Evolutionary conservation across 2,888 invertebrate genomes (phyloP).

Genomic region (Caenorhabditis auriculariae): DNA sequence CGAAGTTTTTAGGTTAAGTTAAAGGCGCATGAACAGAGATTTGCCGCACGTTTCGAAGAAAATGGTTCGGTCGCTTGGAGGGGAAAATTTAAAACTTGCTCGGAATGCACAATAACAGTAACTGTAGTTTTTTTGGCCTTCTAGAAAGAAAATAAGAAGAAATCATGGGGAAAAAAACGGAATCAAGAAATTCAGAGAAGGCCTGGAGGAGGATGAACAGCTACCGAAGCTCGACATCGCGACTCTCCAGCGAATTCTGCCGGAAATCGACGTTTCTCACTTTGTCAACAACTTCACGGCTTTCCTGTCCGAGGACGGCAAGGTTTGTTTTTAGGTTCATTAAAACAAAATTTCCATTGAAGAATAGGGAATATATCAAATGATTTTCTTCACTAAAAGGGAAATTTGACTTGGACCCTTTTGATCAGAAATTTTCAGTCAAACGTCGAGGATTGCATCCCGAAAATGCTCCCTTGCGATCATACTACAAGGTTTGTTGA

Average conservation of each 20-base stretch:
- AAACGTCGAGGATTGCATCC: constrained; percentile 50
- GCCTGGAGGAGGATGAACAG: constrained; percentile 49
- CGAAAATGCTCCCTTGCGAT: constrained; percentile 62
- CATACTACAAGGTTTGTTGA: constrained; percentile 50
- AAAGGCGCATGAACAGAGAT: too few relatives aligned
- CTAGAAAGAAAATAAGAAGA: background rate
- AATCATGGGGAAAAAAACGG: background rate
- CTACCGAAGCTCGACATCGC: constrained; percentile 54
- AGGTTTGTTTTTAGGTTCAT: constrained; percentile 7
- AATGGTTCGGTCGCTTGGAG: too few relatives aligned
- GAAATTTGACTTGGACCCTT: too few relatives aligned
- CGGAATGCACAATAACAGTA: too few relatives aligned
- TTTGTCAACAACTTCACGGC: constrained; percentile 61
- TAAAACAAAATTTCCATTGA: background rate
- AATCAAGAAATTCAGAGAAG: constrained; percentile 53
- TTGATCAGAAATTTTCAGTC: constrained; percentile 3
- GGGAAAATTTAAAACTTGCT: too few relatives aligned
- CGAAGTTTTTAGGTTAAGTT: too few relatives aligned
- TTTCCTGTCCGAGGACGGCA: constrained; percentile 55
- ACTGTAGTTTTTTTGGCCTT: too few relatives aligned
- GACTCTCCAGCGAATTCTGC: constrained; percentile 53
- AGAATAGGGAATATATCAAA: background rate
- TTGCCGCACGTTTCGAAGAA: too few relatives aligned
- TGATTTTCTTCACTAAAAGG: background rate
- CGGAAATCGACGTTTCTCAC: constrained; percentile 47